Conservation (phyloP, 2,888 invertebrate species). For the Orthosia gothica region DNA sequence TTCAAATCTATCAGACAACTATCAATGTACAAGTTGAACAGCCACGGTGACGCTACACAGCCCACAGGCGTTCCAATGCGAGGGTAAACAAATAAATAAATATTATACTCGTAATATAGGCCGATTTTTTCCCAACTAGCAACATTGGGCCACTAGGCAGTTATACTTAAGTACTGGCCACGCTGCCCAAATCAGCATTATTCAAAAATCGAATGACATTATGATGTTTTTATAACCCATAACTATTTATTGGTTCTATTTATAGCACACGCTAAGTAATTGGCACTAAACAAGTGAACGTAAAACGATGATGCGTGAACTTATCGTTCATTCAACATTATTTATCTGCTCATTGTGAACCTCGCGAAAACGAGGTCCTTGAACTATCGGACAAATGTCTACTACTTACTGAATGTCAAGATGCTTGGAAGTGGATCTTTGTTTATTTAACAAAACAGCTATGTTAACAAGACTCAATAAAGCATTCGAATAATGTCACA, state of each 20-base stretch:
- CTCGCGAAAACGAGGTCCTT: conserved; percentile 66
- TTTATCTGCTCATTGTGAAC: conserved; percentile 67
- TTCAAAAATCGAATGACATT: conserved; percentile 11
- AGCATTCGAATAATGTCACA: conserved; percentile 29
- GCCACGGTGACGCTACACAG: too few species aligned
- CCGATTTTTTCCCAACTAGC: not conserved
- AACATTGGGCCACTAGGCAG: not conserved
- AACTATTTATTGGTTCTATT: conserved; percentile 1
- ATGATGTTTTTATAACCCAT: conserved; percentile 8
- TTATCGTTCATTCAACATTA: conserved; percentile 58
- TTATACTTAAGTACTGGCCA: not conserved
- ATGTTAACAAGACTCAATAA: conserved; percentile 43
- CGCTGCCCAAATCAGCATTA: conserved; percentile 24
- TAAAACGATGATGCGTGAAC: conserved; percentile 48
- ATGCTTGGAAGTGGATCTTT: conserved; percentile 26
- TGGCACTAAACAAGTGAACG: conserved; percentile 51
- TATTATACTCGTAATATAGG: too few species aligned
- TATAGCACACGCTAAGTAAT: conserved; percentile 18
- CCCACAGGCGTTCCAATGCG: too few species aligned
- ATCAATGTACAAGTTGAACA: too few species aligned
- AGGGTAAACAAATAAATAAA: too few species aligned
- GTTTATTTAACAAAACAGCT: conserved; percentile 56
- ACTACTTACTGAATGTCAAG: conserved; percentile 59
- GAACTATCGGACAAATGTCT: conserved; percentile 64
- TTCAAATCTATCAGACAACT: too few species aligned